Evolutionary conservation across 2,888 invertebrate species (phyloP).

Genomic region (Balanococcus diminutus): DNA sequence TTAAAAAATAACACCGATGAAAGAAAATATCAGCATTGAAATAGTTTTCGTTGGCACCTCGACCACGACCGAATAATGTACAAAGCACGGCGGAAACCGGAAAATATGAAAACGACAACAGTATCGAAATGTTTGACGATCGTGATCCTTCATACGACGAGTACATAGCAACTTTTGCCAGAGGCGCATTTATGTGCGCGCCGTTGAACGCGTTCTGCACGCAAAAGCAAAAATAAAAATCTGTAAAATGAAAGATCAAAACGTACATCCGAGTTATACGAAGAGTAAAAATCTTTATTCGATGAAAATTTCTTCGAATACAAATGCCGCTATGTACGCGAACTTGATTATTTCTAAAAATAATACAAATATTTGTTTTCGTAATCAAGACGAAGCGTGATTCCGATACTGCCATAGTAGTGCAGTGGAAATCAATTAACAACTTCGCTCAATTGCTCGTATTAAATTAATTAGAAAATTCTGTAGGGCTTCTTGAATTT

Average conservation of each 20-base stretch:
- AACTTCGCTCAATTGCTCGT: background rate
- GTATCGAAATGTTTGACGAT: background rate
- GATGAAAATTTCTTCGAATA: background rate
- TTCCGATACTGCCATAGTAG: background rate
- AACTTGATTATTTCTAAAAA: slow-evolving; percentile 18
- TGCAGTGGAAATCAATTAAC: background rate
- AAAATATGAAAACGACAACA: background rate
- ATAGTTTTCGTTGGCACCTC: background rate
- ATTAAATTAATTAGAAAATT: background rate
- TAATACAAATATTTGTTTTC: background rate
- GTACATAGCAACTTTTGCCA: background rate
- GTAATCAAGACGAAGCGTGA: background rate
- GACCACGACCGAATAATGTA: background rate
- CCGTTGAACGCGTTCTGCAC: background rate
- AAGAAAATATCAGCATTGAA: background rate
- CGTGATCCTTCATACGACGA: background rate
- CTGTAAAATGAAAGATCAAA: background rate
- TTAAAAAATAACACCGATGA: background rate
- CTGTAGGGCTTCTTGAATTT: background rate
- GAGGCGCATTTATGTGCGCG: background rate
- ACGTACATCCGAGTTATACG: background rate
- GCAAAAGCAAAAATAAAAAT: background rate
- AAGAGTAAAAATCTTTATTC: background rate
- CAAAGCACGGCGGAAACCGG: background rate
- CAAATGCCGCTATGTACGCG: background rate